Evolutionary conservation across 2,888 invertebrate genomes (phyloP), one percentile per base, ranked within the genome.

Genomic region (Clunio marinus): DNA sequence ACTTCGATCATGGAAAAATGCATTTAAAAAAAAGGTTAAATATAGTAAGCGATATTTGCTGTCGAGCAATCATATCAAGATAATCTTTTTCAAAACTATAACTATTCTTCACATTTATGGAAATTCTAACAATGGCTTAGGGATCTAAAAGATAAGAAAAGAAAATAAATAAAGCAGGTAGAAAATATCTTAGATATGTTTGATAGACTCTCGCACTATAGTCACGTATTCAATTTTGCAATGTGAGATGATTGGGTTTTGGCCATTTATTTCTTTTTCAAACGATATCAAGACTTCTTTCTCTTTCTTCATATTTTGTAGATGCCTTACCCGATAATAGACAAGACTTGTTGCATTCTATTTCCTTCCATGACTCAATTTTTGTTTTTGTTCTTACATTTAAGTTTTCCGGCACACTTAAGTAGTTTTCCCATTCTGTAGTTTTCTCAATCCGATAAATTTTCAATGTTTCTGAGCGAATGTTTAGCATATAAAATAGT

Each of bases 211-310:
- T 25, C 41, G 22, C 37, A 62, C 62, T 62, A 62, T 62, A 62
- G 62, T 62, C 63, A 63, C 63, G 63, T 63, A 24, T 63, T 63
- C 63, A 63, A 63, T 63, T 46, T 63, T 63, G 46, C 46, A 27
- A 46, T 63, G 63, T 63, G 63, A 63, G 45, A 63, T 46, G 63
- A 63, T 63, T 63, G 63, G 63, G 41, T 63, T 63, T 63, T 63
- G 46, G 46, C 63, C 63, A 63, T 46, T 63, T 45, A 24, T 37
- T 25, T 24, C n/a, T n/a, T 27, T 63, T 63, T 41, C 17, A n/a
- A n/a, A n/a, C n/a, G n/a, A n/a, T n/a, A n/a, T n/a, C n/a, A n/a
- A n/a, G n/a, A n/a, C 46, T 63, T 46, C 62, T 62, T 22, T 62
- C 32, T 32, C 15, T n/a, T 45, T 7, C 2, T 55, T 17, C 24